A percentile compares a stretch with the other conserved stretches of the same genome.
Evolutionary conservation across 2,888 invertebrate species (phyloP).

Genomic region (Thumatha senex): DNA sequence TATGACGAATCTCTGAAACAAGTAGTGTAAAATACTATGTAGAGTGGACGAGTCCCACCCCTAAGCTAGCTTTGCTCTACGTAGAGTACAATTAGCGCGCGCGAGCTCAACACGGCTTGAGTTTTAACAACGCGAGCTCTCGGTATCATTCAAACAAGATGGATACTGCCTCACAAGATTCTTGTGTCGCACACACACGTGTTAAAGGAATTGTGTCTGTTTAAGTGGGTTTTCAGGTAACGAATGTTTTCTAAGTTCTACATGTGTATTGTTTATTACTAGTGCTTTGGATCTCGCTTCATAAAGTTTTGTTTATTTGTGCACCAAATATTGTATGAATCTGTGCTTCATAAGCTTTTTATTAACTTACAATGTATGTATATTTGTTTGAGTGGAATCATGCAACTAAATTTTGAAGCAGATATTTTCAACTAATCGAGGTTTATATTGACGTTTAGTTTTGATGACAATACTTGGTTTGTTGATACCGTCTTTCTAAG

Average conservation of each 20-base stretch:
- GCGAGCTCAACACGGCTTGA: constrained; percentile 79
- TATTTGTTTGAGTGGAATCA: no score
- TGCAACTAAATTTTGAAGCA: no score
- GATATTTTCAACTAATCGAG: no score
- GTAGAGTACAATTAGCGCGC: constrained; percentile 80
- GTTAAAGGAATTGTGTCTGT: constrained; percentile 51
- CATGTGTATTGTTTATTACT: not conserved
- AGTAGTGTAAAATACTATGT: constrained; percentile 66
- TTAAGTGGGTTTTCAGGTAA: constrained; percentile 41
- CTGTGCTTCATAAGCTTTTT: no score
- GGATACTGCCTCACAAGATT: constrained; percentile 54
- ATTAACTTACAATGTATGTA: no score
- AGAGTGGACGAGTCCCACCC: constrained; percentile 22
- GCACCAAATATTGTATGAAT: no score
- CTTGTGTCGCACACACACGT: constrained; percentile 53
- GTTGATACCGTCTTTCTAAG: no score
- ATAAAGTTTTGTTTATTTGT: no score
- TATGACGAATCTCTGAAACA: constrained; percentile 65
- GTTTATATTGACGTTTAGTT: no score
- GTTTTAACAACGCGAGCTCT: constrained; percentile 81
- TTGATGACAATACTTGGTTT: no score
- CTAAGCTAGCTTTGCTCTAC: constrained; percentile 42
- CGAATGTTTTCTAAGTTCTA: constrained; percentile 19
- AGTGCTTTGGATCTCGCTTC: not conserved
- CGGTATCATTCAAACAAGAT: constrained; percentile 74